Base-by-base conservation (phyloP, 2,888 invertebrate species). In the Hyalella azteca region DNA sequence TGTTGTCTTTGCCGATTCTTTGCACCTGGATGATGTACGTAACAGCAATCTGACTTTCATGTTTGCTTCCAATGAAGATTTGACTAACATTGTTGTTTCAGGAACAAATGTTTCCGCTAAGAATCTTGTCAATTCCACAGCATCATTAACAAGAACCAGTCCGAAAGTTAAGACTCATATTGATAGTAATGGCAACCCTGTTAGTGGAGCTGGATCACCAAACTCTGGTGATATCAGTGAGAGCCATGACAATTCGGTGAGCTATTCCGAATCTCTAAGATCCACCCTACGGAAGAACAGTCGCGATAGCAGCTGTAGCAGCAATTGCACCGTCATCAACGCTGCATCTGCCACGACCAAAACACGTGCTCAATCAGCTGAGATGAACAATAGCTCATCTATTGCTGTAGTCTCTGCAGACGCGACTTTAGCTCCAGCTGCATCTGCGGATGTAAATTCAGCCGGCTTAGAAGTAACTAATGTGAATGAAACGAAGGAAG, bases 241-340 rank as follows among this genome's bases (percentile, higher is more conserved):
- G 22, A 29, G 54, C 22, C 54, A 54, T 29, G 19, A 9, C 54
- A 11, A 9, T 54, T 7, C 54, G 9, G n/a, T n/a, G 13, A 54
- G 29, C 26, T 54, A n/a, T 49, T 49, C 49, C 49, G 49, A 49
- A 22, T n/a, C 49, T 4, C 19, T 15, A n/a, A 22, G 22, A 13
- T 9, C 26, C 0, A 29, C 22, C 22, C 0, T 39, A 2, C 66
- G 36, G 13, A 66, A 66, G n/a, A 66, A 66, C 13, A 66, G 66
- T 39, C 66, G 66, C 19, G 66, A 66, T 39, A 66, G 66, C 66
- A 66, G 66, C 66, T 39, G 66, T 39, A 66, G 66, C 66, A 66
- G 66, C 66, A 66, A 36, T 15, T 66, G 66, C 36, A 66, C 66
- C 7, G 36, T 66, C 32, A 66, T 66, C 4, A 36, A 66, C 19